Conservation (phyloP, 2,888 invertebrate genomes). For the Heteromurus nitidus region DNA sequence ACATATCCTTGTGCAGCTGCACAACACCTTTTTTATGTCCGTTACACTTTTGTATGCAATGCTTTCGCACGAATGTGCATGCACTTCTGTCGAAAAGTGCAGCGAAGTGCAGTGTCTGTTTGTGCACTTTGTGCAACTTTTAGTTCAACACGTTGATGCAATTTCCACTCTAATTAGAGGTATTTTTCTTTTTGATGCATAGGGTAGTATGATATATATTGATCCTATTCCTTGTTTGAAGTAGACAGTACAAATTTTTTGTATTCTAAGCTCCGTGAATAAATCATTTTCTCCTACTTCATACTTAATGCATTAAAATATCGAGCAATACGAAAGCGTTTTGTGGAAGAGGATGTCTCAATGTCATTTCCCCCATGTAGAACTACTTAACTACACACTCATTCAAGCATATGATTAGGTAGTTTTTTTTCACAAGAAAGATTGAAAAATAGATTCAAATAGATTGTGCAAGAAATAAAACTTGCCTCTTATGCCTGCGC, state of each 20-base stretch:
- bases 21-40: conserved; percentile 57
- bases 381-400: neutral
- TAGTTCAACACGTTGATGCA: no score
- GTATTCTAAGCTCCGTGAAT: conserved; percentile 36
- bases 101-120: no score
- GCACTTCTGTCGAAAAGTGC: no score
- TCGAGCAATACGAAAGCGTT: conserved; percentile 34
- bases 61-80: no score
- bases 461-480: neutral
- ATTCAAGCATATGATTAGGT: neutral
- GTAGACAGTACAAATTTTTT: neutral
- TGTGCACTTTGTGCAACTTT: conserved; percentile 33
- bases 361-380: conserved; percentile 58
- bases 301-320: conserved; percentile 48
- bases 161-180: conserved; percentile 12
- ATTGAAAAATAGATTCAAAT: neutral
- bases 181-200: neutral
- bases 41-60: no score
- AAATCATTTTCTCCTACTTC: conserved; percentile 33
- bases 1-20: no score
- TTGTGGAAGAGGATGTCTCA: conserved; percentile 28
- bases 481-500: no score
- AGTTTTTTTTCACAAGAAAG: neutral
- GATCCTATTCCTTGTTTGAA: neutral
- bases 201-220: neutral